A percentile compares a stretch with the other conserved stretches of the same genome.
Evolutionary conservation across 2,888 invertebrate genomes (phyloP).

Genomic region (Xestia xanthographa): DNA sequence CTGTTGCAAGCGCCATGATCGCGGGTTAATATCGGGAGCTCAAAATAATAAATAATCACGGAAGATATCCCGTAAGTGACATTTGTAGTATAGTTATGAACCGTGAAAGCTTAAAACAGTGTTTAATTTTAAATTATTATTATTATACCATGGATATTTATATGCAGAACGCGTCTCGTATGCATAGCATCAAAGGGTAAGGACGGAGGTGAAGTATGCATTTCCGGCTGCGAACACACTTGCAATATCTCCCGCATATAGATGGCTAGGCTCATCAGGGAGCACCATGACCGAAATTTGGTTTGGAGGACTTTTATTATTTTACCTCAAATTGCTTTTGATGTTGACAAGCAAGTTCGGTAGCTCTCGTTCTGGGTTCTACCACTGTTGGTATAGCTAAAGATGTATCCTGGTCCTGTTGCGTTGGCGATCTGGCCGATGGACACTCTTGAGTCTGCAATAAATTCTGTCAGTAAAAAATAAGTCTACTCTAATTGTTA

Average conservation of each 20-base stretch:
- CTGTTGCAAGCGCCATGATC: too few species aligned
- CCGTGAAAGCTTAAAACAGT: too few species aligned
- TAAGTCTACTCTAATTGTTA: not conserved
- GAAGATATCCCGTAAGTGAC: too few species aligned
- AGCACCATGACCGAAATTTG: not conserved
- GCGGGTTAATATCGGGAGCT: too few species aligned
- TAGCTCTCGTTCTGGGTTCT: conserved; percentile 68
- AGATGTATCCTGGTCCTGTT: conserved; percentile 62
- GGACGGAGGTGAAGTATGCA: not conserved
- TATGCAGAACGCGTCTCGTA: too few species aligned
- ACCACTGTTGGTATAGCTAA: conserved; percentile 52
- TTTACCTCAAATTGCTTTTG: conserved; percentile 72
- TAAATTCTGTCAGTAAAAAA: not conserved
- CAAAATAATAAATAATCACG: too few species aligned
- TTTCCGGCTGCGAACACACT: not conserved
- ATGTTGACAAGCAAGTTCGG: conserved; percentile 67
- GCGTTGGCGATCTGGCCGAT: conserved; percentile 71
- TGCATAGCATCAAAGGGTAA: too few species aligned
- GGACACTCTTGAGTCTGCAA: conserved; percentile 71
- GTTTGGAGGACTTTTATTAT: not conserved
- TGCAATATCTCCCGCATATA: not conserved
- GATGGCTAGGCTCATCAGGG: too few species aligned
- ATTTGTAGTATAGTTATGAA: too few species aligned
- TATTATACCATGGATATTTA: too few species aligned
- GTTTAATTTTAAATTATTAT: too few species aligned